Percentiles rank a stretch among this genome's conserved stretches.
These are phyloP conservation scores for Embidobia sp. DNA, from an alignment of 2,888 invertebrate genomes.

Conservation along the genomic window DNA sequence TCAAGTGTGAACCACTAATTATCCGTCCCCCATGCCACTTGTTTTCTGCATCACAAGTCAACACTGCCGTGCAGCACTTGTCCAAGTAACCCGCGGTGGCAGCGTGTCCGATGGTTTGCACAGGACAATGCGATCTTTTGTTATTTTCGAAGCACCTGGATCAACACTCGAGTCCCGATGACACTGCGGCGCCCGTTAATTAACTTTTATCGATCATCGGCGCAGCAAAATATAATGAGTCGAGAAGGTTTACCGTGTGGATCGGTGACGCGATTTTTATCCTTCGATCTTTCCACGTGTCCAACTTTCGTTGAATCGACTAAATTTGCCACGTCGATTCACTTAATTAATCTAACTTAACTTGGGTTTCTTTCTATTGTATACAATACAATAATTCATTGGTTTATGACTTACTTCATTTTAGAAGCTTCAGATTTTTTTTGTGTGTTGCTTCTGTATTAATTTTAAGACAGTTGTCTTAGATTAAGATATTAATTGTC, in stretches of 20 bases:
- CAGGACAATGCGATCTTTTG: conserved; percentile 59
- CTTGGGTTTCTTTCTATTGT: too few species aligned
- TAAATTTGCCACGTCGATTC: background rate
- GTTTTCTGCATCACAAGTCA: conserved; percentile 65
- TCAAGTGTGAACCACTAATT: conserved; percentile 67
- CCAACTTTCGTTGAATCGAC: conserved; percentile 6
- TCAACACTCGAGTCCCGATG: conserved; percentile 51
- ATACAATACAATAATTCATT: too few species aligned
- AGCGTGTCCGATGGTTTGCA: conserved; percentile 42
- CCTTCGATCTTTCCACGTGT: background rate
- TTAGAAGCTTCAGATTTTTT: too few species aligned
- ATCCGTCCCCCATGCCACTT: conserved; percentile 59
- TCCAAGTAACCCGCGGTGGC: conserved; percentile 54
- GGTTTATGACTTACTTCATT: too few species aligned
- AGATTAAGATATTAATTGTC: too few species aligned
- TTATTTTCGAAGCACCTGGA: conserved; percentile 46
- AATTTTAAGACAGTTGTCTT: too few species aligned
- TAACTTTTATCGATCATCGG: conserved; percentile 56
- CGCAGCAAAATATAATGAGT: conserved; percentile 36
- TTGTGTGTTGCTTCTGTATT: too few species aligned
- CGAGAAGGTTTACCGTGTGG: conserved; percentile 22
- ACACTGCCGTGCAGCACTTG: conserved; percentile 60
- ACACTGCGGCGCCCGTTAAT: conserved; percentile 42
- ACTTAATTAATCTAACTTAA: too few species aligned
- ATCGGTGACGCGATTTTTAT: conserved; percentile 17